Evolutionary conservation across 2,888 invertebrate genomes (phyloP).

Genomic region (Rhodophaea formosa): DNA sequence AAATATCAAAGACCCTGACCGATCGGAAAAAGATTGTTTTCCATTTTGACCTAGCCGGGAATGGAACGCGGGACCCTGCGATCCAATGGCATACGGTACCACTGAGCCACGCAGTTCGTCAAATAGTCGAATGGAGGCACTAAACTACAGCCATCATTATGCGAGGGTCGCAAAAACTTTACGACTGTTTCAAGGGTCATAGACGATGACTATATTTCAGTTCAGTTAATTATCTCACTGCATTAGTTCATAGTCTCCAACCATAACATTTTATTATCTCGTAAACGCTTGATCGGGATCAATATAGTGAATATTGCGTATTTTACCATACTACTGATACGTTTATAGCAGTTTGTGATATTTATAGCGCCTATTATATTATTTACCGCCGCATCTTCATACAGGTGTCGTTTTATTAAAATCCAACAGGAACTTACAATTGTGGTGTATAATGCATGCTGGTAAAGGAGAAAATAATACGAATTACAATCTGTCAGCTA

Average conservation of each 20-base stretch:
- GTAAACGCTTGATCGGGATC: constrained; percentile 33
- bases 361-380: constrained; percentile 14
- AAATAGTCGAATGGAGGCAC: neutral
- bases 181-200: neutral
- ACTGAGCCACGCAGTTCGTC: too few species aligned
- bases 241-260: constrained; percentile 7
- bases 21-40: too few species aligned
- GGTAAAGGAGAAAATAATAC: too few species aligned
- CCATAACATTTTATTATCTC: constrained; percentile 32
- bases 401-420: neutral
- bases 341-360: constrained; percentile 31
- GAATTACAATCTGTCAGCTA: too few species aligned
- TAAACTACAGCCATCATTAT: neutral
- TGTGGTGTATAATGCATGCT: neutral
- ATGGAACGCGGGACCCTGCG: too few species aligned
- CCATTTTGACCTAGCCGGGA: too few species aligned
- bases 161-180: neutral
- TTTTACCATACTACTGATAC: constrained; percentile 34
- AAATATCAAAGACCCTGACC: too few species aligned
- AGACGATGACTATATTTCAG: neutral
- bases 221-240: constrained; percentile 5
- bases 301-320: constrained; percentile 30
- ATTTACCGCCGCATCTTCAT: neutral
- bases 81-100: too few species aligned
- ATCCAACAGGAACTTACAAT: neutral